A percentile compares a stretch with the other conserved stretches of the same genome.
These are phyloP conservation scores for Coremacera marginata DNA, from an alignment of 2,888 invertebrate genomes.

Conservation along the genomic window DNA sequence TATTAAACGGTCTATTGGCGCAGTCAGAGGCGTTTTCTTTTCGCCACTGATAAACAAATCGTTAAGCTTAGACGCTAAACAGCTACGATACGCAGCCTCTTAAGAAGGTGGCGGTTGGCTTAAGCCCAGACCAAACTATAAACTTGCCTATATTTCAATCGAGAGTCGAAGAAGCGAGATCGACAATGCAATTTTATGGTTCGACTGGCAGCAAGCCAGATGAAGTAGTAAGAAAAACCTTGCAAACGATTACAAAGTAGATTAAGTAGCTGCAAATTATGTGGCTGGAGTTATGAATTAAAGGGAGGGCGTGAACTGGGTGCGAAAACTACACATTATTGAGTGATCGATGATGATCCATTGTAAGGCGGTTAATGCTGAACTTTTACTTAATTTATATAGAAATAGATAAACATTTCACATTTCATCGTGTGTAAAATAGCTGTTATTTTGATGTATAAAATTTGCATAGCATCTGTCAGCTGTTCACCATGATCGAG, in stretches of 20 bases:
- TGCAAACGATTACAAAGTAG: slow-evolving; percentile 8
- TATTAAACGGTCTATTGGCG: slow-evolving; percentile 14
- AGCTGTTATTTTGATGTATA: too few relatives aligned
- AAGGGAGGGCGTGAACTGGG: not conserved
- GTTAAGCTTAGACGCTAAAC: not conserved
- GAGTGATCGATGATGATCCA: not conserved
- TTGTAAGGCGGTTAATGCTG: not conserved
- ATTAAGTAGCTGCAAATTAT: slow-evolving; percentile 10
- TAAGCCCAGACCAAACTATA: not conserved
- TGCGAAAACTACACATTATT: not conserved
- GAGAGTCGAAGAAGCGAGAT: not conserved
- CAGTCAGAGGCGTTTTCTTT: not conserved
- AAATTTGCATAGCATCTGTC: too few relatives aligned
- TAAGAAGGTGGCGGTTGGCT: not conserved
- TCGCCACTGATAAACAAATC: slow-evolving; percentile 18
- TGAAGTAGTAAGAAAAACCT: not conserved
- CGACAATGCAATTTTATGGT: not conserved
- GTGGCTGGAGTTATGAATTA: not conserved
- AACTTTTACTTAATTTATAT: too few relatives aligned
- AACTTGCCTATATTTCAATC: not conserved
- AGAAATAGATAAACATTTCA: too few relatives aligned
- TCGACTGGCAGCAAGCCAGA: not conserved
- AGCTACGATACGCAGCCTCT: not conserved
- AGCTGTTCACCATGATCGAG: too few relatives aligned
- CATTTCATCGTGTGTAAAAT: too few relatives aligned